Conservation (phyloP, 2,888 invertebrate genomes). For the Cryptocephalus primarius region DNA sequence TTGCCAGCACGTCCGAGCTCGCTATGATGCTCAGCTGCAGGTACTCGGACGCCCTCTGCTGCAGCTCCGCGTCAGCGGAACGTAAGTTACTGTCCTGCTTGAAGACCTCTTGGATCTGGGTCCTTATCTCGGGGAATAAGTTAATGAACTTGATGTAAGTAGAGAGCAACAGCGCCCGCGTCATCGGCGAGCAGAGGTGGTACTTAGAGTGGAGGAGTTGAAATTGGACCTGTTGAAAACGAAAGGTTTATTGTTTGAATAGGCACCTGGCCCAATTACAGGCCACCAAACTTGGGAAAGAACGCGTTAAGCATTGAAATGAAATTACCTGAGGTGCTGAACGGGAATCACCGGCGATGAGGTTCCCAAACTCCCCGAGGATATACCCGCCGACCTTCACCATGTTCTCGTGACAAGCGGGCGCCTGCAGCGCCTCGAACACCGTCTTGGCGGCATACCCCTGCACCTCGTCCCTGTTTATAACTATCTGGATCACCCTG, state of each 20-base stretch:
- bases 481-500: conserved; percentile 98
- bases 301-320: too few species aligned
- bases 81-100: conserved; percentile 89
- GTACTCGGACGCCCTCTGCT: conserved; percentile 97
- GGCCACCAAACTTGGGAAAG: too few species aligned
- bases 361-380: conserved; percentile 97
- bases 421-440: conserved; percentile 96
- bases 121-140: conserved; percentile 96
- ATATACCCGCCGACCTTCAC: conserved; percentile 99
- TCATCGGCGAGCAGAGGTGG: conserved; percentile 94
- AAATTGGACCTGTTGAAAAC: conserved; percentile 71
- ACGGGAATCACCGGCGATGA: conserved; percentile 96
- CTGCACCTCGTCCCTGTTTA: conserved; percentile 98
- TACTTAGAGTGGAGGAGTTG: conserved; percentile 97
- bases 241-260: too few species aligned
- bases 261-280: too few species aligned
- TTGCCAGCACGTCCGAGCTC: conserved; percentile 93
- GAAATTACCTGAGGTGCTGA: conserved; percentile 96
- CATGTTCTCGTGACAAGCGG: conserved; percentile 99
- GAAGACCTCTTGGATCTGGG: conserved; percentile 86
- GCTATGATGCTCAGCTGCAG: conserved; percentile 92
- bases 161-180: conserved; percentile 88
- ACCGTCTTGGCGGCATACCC: conserved; percentile 99
- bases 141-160: conserved; percentile 99
- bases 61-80: conserved; percentile 96